phyloP scores from a whole-genome alignment of 2,888 invertebrate species.

The Lobophora halterata region DNA sequence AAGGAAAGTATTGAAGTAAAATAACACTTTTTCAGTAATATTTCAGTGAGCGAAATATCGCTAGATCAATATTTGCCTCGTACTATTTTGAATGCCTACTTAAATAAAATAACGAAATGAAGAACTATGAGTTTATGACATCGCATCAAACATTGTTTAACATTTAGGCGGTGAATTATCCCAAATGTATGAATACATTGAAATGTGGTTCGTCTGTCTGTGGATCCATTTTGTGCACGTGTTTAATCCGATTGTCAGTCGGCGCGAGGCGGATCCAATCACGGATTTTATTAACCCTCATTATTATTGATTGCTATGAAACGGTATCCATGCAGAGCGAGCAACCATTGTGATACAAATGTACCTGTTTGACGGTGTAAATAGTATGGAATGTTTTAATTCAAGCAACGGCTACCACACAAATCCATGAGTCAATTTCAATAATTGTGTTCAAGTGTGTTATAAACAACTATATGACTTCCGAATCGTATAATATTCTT shows the following conservation, averaged over 20 bases:
- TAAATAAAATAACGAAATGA: no score
- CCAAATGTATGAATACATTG: constrained; percentile 18
- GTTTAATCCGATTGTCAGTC: constrained; percentile 59
- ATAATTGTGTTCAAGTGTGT: no score
- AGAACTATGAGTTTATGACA: not conserved
- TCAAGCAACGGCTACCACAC: no score
- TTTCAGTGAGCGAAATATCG: no score
- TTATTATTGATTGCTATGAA: constrained; percentile 61
- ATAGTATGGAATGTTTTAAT: no score
- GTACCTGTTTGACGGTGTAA: constrained; percentile 7
- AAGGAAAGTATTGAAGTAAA: constrained; percentile 1
- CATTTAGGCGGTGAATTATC: constrained; percentile 4
- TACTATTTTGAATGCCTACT: no score
- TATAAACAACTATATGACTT: no score
- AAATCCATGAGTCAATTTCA: no score
- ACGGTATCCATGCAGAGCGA: constrained; percentile 33
- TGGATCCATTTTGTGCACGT: constrained; percentile 44
- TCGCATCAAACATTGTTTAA: not conserved
- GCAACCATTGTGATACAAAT: constrained; percentile 10
- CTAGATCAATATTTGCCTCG: no score
- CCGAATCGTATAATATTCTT: no score
- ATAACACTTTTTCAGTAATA: not conserved
- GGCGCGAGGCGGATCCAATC: constrained; percentile 54
- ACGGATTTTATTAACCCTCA: constrained; percentile 65
- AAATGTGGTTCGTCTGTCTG: constrained; percentile 14